Evolutionary conservation across 2,113 vertebrate species (phyloP), one percentile per base, ranked within the genome.

Genomic region (Labeo catla): DNA sequence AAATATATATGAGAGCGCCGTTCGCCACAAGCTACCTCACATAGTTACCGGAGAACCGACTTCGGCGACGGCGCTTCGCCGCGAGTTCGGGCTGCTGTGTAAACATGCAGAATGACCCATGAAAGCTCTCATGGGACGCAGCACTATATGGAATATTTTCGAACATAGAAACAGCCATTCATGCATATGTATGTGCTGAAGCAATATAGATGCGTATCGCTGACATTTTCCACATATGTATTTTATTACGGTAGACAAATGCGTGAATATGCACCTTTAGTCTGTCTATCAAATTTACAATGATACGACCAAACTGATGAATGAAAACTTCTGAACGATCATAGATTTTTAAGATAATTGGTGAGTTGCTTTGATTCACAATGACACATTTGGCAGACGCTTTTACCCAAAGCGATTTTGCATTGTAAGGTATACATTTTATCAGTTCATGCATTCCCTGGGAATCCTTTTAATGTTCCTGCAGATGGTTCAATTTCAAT

Each of bases 311-410:
- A 6, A 34, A 54, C 84, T 52, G 86, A 63, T 63, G 59, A 11
- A 12, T 36, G 12, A 7, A 68, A 15, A 68, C 13, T 8, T 68
- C 13, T 68, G 1, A 84, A 87, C 90, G 87, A 85, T 93, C 87
- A 91, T 90, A 88, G 70, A 84, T 84, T 89, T 52, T 21, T 34
- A 10, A 89, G 87, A 86, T 89, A 87, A 92, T 88, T 86, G 76
- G 47, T 74, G 49, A 2, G 21, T 21, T 1, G 28, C n/a, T 52
- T 61, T 61, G 8, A 45, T 73, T 45, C 10, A 45, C 39, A 73
- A 11, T 21, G 43, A 45, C 19, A 4, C 39, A 12, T 45, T 45
- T 73, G 68, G 39, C 68, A 72, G 4, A 45, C 6, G 3, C 68
- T 45, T 72, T 23, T 21, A 21, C 21, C 66, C 66, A 43, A 70